Conservation (phyloP, 1,140 invertebrate genomes). For the Lysiphlebus fabarum region DNA sequence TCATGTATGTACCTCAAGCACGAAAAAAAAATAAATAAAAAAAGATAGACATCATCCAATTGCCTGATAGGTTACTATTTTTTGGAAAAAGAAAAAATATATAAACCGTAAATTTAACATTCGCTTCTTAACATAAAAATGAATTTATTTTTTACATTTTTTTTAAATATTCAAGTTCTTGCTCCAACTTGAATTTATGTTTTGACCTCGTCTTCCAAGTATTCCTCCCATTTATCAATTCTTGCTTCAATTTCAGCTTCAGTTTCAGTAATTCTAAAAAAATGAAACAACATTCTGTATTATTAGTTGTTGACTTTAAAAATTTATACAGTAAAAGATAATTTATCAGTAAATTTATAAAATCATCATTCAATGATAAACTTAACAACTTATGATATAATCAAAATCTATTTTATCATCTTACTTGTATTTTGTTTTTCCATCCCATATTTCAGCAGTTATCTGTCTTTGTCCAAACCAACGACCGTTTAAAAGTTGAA, state of each 20-base stretch:
- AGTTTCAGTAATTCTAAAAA: slow-evolving; percentile 76
- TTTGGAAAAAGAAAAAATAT: background rate
- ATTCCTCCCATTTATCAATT: slow-evolving; percentile 85
- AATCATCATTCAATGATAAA: slow-evolving; percentile 3
- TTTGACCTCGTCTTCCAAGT: too few relatives aligned
- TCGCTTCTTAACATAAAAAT: background rate
- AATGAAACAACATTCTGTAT: background rate
- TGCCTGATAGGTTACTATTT: too few relatives aligned
- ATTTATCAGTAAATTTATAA: background rate
- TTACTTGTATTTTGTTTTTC: slow-evolving; percentile 87
- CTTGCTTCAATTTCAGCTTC: slow-evolving; percentile 81
- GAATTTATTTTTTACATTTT: slow-evolving; percentile 1
- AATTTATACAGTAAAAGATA: too few relatives aligned
- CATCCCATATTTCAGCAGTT: slow-evolving; percentile 89
- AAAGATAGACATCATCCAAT: too few relatives aligned
- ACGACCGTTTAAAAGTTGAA: slow-evolving; percentile 84
- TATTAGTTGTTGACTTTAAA: background rate
- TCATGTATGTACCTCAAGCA: too few relatives aligned
- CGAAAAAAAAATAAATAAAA: too few relatives aligned
- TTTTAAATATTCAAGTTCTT: slow-evolving; percentile 24
- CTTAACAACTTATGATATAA: slow-evolving; percentile 5
- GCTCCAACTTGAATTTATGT: too few relatives aligned
- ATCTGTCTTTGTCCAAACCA: slow-evolving; percentile 86
- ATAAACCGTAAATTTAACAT: background rate
- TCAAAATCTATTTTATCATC: slow-evolving; percentile 28